Conservation (phyloP, 2,888 invertebrate genomes). For the Eupithecia subumbrata region DNA sequence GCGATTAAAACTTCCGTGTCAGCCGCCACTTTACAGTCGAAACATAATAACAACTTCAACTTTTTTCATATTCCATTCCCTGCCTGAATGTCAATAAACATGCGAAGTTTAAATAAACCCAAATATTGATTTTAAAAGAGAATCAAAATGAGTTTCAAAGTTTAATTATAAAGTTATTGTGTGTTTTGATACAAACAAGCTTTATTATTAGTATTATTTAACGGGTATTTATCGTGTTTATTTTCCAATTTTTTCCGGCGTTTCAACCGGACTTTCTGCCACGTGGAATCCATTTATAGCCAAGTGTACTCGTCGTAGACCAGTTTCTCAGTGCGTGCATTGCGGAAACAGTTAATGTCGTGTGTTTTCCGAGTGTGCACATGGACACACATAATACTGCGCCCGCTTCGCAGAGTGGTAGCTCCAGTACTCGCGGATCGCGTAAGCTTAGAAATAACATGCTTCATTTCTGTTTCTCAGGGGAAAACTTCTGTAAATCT, state of each 20-base stretch:
- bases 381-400: too few species aligned
- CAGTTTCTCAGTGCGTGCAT: too few species aligned
- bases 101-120: constrained; percentile 27
- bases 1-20: constrained; percentile 21
- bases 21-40: constrained; percentile 21
- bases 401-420: too few species aligned
- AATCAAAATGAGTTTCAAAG: constrained; percentile 4
- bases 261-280: too few species aligned
- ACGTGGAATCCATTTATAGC: too few species aligned
- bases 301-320: too few species aligned
- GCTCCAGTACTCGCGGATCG: too few species aligned
- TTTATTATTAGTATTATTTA: too few species aligned
- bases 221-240: too few species aligned
- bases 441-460: background rate
- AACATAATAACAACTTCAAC: constrained; percentile 25
- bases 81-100: constrained; percentile 22
- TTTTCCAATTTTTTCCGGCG: too few species aligned
- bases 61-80: constrained; percentile 13
- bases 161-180: background rate
- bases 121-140: constrained; percentile 20
- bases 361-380: too few species aligned
- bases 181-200: background rate
- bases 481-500: background rate
- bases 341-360: too few species aligned
- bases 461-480: background rate